Conservation (phyloP, 2,113 vertebrate genomes). For the Ciconia stormi region DNA sequence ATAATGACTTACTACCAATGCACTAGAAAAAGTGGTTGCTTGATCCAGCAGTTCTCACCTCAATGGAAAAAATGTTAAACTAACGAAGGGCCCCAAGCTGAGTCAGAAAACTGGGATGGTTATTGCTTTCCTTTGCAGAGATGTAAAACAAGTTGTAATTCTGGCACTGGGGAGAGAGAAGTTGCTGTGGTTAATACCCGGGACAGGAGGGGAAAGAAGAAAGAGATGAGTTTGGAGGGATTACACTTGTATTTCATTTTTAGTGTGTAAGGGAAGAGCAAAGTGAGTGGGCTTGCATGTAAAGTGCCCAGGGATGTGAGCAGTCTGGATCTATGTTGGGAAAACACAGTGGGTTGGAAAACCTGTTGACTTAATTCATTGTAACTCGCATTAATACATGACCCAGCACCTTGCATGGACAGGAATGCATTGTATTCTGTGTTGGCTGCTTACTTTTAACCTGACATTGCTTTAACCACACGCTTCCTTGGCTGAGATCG, state of each 20-base stretch:
- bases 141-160: background rate
- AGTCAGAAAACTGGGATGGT: background rate
- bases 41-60: background rate
- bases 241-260: background rate
- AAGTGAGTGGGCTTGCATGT: background rate
- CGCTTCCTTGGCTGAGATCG: background rate
- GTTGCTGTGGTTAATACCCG: background rate
- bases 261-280: background rate
- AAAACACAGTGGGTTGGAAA: background rate
- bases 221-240: background rate
- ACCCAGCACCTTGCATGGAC: background rate
- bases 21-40: background rate
- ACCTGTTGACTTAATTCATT: background rate
- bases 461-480: background rate
- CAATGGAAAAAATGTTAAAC: background rate
- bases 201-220: background rate
- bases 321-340: background rate
- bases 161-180: background rate
- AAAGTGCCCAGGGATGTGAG: background rate
- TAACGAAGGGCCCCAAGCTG: background rate
- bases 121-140: background rate
- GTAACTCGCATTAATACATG: background rate
- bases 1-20: background rate
- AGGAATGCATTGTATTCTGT: background rate
- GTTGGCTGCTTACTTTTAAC: background rate